phyloP scores from a whole-genome alignment of 2,888 invertebrate genomes.

The Eretmocerus hayati region DNA sequence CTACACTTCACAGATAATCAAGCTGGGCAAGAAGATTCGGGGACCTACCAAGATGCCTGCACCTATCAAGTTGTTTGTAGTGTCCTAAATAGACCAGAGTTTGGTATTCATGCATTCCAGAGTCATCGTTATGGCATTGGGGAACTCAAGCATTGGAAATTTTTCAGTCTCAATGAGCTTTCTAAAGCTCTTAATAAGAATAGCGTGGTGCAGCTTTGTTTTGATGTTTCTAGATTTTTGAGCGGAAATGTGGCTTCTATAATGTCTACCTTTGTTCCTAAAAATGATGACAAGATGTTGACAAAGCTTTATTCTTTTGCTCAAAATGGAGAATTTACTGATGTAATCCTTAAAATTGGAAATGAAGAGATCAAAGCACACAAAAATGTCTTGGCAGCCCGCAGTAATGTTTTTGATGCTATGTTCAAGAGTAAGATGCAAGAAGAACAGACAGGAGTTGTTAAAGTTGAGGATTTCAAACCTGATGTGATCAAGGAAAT shows the following conservation, averaged over 20 bases:
- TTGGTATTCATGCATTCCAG: slow-evolving; percentile 11
- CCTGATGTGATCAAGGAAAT: slow-evolving; percentile 9
- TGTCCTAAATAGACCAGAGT: slow-evolving; percentile 14
- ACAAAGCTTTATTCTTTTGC: slow-evolving; percentile 13
- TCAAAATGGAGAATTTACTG: slow-evolving; percentile 7
- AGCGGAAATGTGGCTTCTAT: not conserved
- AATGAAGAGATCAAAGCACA: slow-evolving; percentile 11
- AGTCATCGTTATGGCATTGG: slow-evolving; percentile 8
- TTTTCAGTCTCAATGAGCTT: slow-evolving; percentile 9
- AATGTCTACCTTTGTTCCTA: slow-evolving; percentile 4
- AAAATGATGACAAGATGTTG: slow-evolving; percentile 11
- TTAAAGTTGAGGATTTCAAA: slow-evolving; percentile 10
- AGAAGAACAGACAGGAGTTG: slow-evolving; percentile 10
- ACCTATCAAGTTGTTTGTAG: slow-evolving; percentile 15
- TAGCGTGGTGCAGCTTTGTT: slow-evolving; percentile 10
- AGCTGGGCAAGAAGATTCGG: not conserved
- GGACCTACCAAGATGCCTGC: slow-evolving; percentile 14
- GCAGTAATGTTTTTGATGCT: slow-evolving; percentile 11
- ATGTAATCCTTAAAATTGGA: slow-evolving; percentile 5
- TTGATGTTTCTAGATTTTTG: slow-evolving; percentile 8
- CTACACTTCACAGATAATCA: slow-evolving; percentile 5
- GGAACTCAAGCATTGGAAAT: slow-evolving; percentile 12
- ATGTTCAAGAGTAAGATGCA: slow-evolving; percentile 13
- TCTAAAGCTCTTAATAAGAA: slow-evolving; percentile 7
- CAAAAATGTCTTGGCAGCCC: slow-evolving; percentile 10